Evolutionary conservation across 2,113 vertebrate species (phyloP).

Genomic region (Zosterops pallidus): DNA sequence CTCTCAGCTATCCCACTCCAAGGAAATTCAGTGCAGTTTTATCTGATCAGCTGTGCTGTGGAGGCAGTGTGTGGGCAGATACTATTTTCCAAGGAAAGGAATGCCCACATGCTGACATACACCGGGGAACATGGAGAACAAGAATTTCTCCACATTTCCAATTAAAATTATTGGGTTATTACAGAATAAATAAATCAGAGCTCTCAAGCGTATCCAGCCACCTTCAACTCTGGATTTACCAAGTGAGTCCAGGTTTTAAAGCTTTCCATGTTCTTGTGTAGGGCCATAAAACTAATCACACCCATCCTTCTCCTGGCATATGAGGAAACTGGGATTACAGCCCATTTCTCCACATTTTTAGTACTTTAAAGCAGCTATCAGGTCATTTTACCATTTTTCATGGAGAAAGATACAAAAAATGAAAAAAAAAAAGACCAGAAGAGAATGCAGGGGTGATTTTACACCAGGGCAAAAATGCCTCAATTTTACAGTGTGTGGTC

Average conservation of each 20-base stretch:
- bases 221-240: not conserved
- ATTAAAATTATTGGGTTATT: slow-evolving; percentile 17
- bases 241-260: not conserved
- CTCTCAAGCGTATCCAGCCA: not conserved
- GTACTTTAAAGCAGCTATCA: not conserved
- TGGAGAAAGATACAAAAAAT: not conserved
- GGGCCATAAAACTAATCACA: not conserved
- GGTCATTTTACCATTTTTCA: not conserved
- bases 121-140: not conserved
- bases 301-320: not conserved
- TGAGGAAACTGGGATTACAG: not conserved
- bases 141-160: not conserved
- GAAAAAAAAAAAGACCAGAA: not conserved
- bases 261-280: not conserved
- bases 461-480: not conserved
- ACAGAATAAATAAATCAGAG: not conserved
- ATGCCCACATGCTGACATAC: slow-evolving; percentile 46
- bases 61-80: slow-evolving; percentile 35
- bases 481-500: not conserved
- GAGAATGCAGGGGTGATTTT: not conserved
- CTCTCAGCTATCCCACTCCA: slow-evolving; percentile 45
- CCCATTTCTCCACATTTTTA: not conserved
- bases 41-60: slow-evolving; percentile 37
- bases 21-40: slow-evolving; percentile 34
- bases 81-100: slow-evolving; percentile 2